Base-by-base conservation (phyloP, 2,888 invertebrate genomes). In the Lutraria lutraria region DNA sequence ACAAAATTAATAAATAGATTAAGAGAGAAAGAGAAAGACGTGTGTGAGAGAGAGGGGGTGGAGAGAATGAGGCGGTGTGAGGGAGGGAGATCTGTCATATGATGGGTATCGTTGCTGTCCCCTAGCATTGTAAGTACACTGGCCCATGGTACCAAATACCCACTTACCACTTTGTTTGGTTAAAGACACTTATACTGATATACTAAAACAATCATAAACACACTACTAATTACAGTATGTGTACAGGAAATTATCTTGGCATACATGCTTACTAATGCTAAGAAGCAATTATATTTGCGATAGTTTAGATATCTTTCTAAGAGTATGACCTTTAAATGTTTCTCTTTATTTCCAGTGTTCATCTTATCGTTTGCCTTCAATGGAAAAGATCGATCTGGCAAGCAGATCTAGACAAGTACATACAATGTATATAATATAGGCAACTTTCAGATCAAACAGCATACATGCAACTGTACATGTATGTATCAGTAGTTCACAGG, bases 351-450 rank as follows among this genome's bases (percentile, higher is more conserved):
- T 91, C 88, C 91, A 93, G 93, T 91, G 53, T 92, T 93, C 31
- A n/a, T 91, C 13, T 79, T 92, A 43, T 79, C 91, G 0, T 89
- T 93, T 15, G 25, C 91, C 13, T 93, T 93, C 92, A 91, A 85
- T 56, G 92, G 88, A 25, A 90, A 86, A 60, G 91, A 92, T 53
- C 84, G 82, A 31, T 53, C 88, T 43, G 93, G 93, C 54, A 83
- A 76, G 34, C 76, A 15, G 15, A 76, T 76, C 31, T 76, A 76
- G 63, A 76, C 21, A 56, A 56, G n/a, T n/a, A n/a, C n/a, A n/a
- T n/a, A n/a, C n/a, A n/a, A n/a, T n/a, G n/a, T 21, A n/a, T n/a
- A n/a, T 16, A 53, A 43, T 15, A 52, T 16, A 80, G 25, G 12
- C 3, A 12, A 56, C 56, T 19, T 21, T 21, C 2, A 12, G 1